Evolutionary conservation across 2,797 vertebrate species (phyloP), one percentile per base, ranked within the genome.

Genomic region (Hoplostethus mediterraneus): DNA sequence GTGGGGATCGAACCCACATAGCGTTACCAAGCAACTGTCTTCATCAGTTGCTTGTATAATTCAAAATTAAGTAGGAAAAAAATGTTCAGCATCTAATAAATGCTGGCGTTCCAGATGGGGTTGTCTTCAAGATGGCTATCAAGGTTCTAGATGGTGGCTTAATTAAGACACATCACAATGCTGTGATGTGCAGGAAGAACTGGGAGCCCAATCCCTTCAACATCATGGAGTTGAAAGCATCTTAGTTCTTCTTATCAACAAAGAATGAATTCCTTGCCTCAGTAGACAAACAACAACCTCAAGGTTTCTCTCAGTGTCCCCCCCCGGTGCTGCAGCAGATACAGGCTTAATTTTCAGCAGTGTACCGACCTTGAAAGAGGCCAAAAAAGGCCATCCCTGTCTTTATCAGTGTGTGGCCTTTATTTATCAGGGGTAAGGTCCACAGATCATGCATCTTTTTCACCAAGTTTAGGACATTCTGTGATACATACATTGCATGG

Each of bases 301-400:
- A 80, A 75, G 82, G 76, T 76, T 81, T 72, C 59, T 68, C 8
- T 75, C 5, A 4, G 13, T 42, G 16, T 75, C 65, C 53, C 13
- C 13, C 14, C n/a, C 28, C 64, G 63, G 42, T 45, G 0, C 53
- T 31, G 4, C 33, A 47, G 51, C 45, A 40, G 45, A 73, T 55
- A 56, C 63, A 10, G 30, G 40, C 65, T 30, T 69, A 9, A 38
- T 70, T 58, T 58, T 62, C 21, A 28, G 66, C 9, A 2, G 6
- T 68, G 42, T 5, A 40, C 45, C 56, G 62, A 65, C 61, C 71
- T 73, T 78, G 55, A 69, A 54, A 49, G 54, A 61, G 49, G 33
- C n/a, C n/a, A n/a, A n/a, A n/a, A 21, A 58, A 64, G 40, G 11
- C 38, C 31, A 6, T 5, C 28, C 12, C 30, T 7, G 31, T 57